Percentiles rank a stretch among this genome's conserved stretches.
phyloP scores from a whole-genome alignment of 2,797 vertebrate species.

The Dendrocincla tyrannina region DNA sequence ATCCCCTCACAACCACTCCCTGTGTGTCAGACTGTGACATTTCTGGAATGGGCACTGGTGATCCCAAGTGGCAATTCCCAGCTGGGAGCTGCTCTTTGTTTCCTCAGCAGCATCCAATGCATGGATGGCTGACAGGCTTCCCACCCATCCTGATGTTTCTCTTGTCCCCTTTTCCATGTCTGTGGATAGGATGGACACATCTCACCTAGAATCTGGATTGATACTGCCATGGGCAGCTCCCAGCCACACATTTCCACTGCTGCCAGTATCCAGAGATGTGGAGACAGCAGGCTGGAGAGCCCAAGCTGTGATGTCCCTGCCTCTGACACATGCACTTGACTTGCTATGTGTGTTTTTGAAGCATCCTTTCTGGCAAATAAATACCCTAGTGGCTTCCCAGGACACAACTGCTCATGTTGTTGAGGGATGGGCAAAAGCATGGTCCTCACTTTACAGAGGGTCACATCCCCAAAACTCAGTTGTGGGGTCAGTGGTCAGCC shows the following conservation, averaged over 20 bases:
- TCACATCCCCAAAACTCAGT: not conserved
- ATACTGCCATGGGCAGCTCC: not conserved
- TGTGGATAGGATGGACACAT: not conserved
- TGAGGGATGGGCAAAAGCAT: not conserved
- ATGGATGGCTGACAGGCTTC: not conserved
- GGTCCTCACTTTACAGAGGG: not conserved
- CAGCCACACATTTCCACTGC: accelerated
- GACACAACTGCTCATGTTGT: not conserved
- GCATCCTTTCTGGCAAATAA: not conserved
- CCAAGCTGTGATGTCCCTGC: not conserved
- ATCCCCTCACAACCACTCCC: accelerated
- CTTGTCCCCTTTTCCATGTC: not conserved
- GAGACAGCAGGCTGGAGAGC: not conserved
- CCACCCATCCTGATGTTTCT: accelerated
- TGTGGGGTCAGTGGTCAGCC: not conserved
- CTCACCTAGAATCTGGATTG: not conserved
- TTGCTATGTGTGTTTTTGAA: not conserved
- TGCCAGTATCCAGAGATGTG: accelerated
- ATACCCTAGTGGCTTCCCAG: not conserved
- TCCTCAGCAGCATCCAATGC: not conserved
- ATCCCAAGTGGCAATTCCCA: not conserved
- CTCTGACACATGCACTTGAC: not conserved
- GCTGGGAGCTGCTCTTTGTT: not conserved
- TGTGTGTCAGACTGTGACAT: accelerated
- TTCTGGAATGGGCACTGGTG: not conserved